Conservation (phyloP, 2,797 vertebrate species). For the Cuculus canorus region DNA sequence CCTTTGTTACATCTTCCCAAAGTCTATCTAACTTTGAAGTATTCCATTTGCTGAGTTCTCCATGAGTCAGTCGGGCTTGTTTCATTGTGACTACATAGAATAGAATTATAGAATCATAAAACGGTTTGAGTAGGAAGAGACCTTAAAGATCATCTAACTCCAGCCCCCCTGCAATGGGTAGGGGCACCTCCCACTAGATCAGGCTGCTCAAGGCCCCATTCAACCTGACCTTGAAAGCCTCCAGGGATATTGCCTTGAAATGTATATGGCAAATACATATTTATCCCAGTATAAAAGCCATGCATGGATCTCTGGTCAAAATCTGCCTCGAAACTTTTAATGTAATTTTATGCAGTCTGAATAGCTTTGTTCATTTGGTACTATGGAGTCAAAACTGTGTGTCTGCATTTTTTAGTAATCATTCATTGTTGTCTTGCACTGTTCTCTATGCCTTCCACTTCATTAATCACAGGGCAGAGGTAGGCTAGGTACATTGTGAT, state of each 20-base stretch:
- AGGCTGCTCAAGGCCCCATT: too few species aligned
- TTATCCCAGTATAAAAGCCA: neutral
- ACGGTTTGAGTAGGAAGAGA: too few species aligned
- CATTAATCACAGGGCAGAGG: conserved; percentile 21
- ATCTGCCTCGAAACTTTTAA: neutral
- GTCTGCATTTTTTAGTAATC: conserved; percentile 13
- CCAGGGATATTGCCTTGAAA: neutral
- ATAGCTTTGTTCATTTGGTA: neutral
- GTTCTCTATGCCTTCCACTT: neutral
- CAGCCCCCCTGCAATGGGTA: too few species aligned
- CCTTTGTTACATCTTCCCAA: neutral
- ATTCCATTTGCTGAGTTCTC: neutral
- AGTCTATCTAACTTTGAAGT: neutral
- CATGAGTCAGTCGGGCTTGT: neutral
- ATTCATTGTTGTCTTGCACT: neutral
- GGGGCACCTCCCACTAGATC: too few species aligned
- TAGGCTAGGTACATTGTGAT: neutral
- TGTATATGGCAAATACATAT: neutral
- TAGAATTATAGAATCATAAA: too few species aligned
- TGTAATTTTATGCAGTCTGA: neutral
- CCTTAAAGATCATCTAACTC: too few species aligned
- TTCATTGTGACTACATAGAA: neutral
- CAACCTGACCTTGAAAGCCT: too few species aligned
- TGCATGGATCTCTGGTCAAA: neutral
- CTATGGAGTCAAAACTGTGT: neutral